Evolutionary conservation across 2,113 vertebrate species (phyloP).

Genomic region (Marmota flaviventris): DNA sequence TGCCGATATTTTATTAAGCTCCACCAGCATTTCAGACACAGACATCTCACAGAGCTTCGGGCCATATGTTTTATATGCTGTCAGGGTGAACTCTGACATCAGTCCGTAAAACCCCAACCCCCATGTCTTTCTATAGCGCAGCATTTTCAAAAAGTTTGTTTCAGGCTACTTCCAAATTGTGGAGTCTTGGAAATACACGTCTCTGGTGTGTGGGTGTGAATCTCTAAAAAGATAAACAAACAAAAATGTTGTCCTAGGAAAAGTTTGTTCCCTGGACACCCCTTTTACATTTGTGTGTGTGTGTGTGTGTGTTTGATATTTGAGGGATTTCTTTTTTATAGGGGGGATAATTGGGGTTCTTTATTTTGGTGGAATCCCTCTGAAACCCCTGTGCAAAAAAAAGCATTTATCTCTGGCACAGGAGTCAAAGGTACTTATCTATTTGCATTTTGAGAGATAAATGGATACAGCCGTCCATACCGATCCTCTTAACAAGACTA

Average conservation of each 20-base stretch:
- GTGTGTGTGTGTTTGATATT: neutral
- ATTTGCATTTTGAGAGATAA: constrained; percentile 62
- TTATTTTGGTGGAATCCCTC: constrained; percentile 1
- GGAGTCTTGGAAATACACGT: constrained; percentile 5
- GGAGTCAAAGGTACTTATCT: constrained; percentile 7
- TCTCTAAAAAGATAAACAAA: neutral
- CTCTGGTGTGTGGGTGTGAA: neutral
- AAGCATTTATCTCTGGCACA: neutral
- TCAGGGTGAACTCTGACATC: constrained; percentile 56
- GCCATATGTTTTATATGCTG: constrained; percentile 70
- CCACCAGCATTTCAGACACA: constrained; percentile 62
- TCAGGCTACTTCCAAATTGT: constrained; percentile 15
- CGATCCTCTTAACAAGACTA: constrained; percentile 72
- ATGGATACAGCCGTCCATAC: constrained; percentile 53
- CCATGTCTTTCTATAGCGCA: constrained; percentile 49
- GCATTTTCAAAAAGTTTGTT: constrained; percentile 54
- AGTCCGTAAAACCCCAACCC: neutral
- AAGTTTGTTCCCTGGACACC: neutral
- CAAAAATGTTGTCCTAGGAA: neutral
- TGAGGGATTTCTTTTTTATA: neutral
- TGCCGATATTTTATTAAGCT: constrained; percentile 72
- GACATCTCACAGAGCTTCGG: constrained; percentile 66
- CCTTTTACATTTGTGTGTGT: neutral
- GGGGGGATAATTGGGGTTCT: neutral
- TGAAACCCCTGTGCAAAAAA: constrained; percentile 35